Conservation (phyloP, 2,888 invertebrate species). For the Pegoplata infirma region DNA sequence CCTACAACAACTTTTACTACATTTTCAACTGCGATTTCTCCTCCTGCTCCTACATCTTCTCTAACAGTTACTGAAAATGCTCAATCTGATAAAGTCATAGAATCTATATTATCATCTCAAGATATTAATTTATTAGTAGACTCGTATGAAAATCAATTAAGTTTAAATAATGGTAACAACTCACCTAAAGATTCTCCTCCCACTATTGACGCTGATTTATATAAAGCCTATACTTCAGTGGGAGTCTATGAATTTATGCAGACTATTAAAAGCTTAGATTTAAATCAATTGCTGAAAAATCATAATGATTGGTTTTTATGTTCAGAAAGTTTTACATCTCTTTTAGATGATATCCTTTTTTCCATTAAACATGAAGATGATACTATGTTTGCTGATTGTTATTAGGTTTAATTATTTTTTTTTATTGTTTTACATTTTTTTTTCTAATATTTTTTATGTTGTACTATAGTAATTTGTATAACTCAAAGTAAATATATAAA, state of each 20-base stretch:
- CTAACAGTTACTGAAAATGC: constrained; percentile 15
- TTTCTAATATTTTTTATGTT: no score
- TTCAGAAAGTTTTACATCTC: constrained; percentile 83
- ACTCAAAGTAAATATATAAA: no score
- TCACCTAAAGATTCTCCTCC: not conserved
- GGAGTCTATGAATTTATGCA: constrained; percentile 82
- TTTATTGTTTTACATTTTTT: not conserved
- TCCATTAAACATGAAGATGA: constrained; percentile 68
- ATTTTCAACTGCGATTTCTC: not conserved
- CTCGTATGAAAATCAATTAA: constrained; percentile 81
- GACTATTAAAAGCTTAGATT: constrained; percentile 81
- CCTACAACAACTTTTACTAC: no score
- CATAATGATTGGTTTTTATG: constrained; percentile 84
- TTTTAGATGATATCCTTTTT: constrained; percentile 84
- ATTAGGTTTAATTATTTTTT: constrained; percentile 62
- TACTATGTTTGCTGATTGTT: constrained; percentile 72
- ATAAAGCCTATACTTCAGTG: constrained; percentile 75
- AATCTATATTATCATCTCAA: constrained; percentile 71
- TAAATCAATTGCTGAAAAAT: constrained; percentile 81
- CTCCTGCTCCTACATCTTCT: not conserved
- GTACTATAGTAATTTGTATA: no score
- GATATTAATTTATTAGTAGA: constrained; percentile 71
- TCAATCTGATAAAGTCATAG: constrained; percentile 69
- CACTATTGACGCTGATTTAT: constrained; percentile 68
- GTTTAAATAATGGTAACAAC: constrained; percentile 64